A percentile compares a stretch with the other conserved stretches of the same genome.
Conservation (phyloP, 2,888 invertebrate species). For the Harpagoxenus sublaevis region DNA sequence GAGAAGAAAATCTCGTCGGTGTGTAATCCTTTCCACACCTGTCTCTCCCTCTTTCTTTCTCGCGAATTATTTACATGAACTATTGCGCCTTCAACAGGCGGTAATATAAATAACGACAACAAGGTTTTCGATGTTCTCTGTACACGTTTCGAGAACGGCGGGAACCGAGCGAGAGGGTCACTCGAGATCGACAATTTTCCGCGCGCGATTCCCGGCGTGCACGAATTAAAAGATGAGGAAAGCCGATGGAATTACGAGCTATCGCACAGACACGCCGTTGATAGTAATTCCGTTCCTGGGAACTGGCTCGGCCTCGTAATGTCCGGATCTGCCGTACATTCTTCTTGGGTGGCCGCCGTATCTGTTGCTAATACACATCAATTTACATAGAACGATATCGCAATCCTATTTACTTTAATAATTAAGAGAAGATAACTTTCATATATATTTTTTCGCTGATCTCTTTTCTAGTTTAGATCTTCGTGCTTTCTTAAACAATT, state of each 20-base stretch:
- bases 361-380: slow-evolving; percentile 65
- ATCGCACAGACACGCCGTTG: slow-evolving; percentile 95
- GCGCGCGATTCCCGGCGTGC: slow-evolving; percentile 13
- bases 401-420: not conserved
- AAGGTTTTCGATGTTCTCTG: slow-evolving; percentile 46
- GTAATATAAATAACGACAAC: slow-evolving; percentile 71
- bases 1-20: slow-evolving; percentile 25
- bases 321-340: slow-evolving; percentile 83
- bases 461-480: not conserved
- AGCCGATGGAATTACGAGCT: slow-evolving; percentile 75
- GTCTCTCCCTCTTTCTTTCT: not conserved
- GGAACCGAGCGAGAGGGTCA: not conserved
- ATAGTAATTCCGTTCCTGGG: slow-evolving; percentile 92
- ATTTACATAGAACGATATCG: not conserved
- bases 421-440: not conserved
- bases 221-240: not conserved
- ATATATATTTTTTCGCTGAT: not conserved
- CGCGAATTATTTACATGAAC: slow-evolving; percentile 71
- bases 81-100: slow-evolving; percentile 50
- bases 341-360: slow-evolving; percentile 82
- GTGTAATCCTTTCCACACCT: not conserved
- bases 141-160: slow-evolving; percentile 23
- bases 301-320: slow-evolving; percentile 90
- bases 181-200: slow-evolving; percentile 6
- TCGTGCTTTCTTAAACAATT: not conserved